These are phyloP conservation scores for Pangasius mekongensis DNA, from an alignment of 2,797 vertebrate genomes.

Conservation along the genomic window DNA sequence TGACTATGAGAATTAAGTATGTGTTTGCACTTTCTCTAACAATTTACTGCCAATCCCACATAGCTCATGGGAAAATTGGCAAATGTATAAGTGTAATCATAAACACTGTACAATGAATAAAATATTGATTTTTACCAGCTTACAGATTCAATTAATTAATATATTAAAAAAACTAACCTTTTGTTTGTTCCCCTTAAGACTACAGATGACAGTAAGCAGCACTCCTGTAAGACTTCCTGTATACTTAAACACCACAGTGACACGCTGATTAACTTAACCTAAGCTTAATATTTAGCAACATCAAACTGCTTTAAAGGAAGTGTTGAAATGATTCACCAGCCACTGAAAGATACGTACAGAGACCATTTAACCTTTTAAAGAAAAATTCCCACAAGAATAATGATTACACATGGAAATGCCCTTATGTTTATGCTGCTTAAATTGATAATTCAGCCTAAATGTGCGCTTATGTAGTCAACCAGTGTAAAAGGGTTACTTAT, in stretches of 20 bases:
- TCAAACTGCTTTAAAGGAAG: constrained; percentile 1
- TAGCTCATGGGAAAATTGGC: not conserved
- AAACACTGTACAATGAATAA: not conserved
- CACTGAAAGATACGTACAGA: too few relatives aligned
- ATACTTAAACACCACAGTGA: not conserved
- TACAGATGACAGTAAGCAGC: not conserved
- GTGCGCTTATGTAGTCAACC: not conserved
- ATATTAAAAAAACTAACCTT: not conserved
- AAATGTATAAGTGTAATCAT: not conserved
- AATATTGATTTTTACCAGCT: not conserved
- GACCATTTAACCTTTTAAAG: not conserved
- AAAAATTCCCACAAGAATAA: not conserved
- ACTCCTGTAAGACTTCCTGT: not conserved
- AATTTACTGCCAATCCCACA: not conserved
- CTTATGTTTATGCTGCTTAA: not conserved
- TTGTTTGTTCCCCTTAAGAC: not conserved
- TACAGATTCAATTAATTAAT: not conserved
- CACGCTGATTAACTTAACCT: not conserved
- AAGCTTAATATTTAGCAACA: constrained; percentile 4
- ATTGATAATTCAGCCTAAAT: not conserved
- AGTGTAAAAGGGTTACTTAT: not conserved
- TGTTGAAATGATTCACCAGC: constrained; percentile 18
- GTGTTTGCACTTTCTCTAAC: not conserved
- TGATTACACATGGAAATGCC: not conserved
- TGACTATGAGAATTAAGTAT: constrained; percentile 20